Evolutionary conservation across 2,797 vertebrate genomes (phyloP), one percentile per base, ranked within the genome.

Genomic region (Danio kyathit): DNA sequence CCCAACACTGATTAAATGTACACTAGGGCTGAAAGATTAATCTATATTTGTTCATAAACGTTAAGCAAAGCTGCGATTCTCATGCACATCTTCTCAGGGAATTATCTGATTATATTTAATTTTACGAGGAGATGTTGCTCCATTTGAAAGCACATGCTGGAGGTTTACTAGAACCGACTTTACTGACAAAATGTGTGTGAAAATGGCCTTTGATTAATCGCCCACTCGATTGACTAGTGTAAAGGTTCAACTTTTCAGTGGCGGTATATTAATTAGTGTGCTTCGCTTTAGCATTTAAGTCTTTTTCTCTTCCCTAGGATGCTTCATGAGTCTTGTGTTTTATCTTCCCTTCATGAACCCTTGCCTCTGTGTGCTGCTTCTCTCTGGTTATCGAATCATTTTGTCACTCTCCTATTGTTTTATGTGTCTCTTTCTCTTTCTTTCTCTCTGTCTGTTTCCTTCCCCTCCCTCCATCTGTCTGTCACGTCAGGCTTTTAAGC

Each of bases 401-500:
- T 67, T 75, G 82, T 74, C 82, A 48, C 76, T 86, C 80, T 83
- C 80, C 60, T 75, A 76, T n/a, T 87, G 52, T 83, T 73, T 88
- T 94, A 93, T 94, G 75, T 69, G 54, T 83, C 82, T 81, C 79
- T 81, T 76, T 86, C 69, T 87, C n/a, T 73, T 12, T 57, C n/a
- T 73, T 12, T 57, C 38, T 72, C 67, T 88, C 70, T 81, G 76
- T 87, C 80, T 83, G 63, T 78, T 82, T 83, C 81, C 82, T 59
- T 70, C 64, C 83, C 71, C 60, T 57, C 60, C 59, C 73, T 70
- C 76, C 76, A 77, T 83, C 87, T 72, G 83, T 80, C 78, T 82
- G 66, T 86, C 56, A 73, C 82, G 17, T 84, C 90, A 92, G 91
- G 87, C 90, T 91, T 89, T 91, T 92, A 89, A 86, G 91, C 89